Percentiles rank a stretch among this genome's conserved stretches.
Conservation (phyloP, 2,113 vertebrate species). For the Formicarius rufipectus region DNA sequence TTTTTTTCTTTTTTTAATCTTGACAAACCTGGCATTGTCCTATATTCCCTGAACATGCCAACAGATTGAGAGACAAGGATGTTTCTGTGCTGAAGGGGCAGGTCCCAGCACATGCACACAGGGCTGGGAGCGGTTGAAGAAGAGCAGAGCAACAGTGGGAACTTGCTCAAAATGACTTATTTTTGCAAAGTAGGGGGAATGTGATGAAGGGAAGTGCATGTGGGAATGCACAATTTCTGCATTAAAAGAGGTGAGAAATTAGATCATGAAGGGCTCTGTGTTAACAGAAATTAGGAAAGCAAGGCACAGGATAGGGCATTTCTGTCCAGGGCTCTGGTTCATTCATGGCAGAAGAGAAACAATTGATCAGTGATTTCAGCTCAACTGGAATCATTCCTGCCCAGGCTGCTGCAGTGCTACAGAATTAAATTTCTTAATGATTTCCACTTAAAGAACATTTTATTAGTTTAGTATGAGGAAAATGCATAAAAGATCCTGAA, state of each 20-base stretch:
- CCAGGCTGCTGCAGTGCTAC: not conserved
- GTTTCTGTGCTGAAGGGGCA: constrained; percentile 10
- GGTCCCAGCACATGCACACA: constrained; percentile 15
- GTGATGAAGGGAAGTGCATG: not conserved
- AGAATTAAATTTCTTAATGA: not conserved
- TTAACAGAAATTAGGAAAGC: not conserved
- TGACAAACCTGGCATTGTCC: not conserved
- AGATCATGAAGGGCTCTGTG: not conserved
- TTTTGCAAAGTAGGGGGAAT: not conserved
- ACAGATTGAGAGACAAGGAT: constrained; percentile 20
- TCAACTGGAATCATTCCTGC: not conserved
- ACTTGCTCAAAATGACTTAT: fast-evolving
- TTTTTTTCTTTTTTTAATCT: not conserved
- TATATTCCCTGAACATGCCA: not conserved
- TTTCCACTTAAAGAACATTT: not conserved
- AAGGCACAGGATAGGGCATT: not conserved
- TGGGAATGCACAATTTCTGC: not conserved
- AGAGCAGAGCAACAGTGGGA: not conserved
- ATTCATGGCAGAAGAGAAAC: not conserved
- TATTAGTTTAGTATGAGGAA: not conserved
- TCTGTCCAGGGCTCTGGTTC: not conserved
- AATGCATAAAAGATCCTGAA: not conserved
- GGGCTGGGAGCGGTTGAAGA: not conserved
- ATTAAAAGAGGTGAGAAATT: not conserved
- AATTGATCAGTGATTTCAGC: fast-evolving